Percentiles rank a stretch among this genome's conserved stretches.
Evolutionary conservation across 1,140 invertebrate species (phyloP).

Genomic region (Idris sp.): DNA sequence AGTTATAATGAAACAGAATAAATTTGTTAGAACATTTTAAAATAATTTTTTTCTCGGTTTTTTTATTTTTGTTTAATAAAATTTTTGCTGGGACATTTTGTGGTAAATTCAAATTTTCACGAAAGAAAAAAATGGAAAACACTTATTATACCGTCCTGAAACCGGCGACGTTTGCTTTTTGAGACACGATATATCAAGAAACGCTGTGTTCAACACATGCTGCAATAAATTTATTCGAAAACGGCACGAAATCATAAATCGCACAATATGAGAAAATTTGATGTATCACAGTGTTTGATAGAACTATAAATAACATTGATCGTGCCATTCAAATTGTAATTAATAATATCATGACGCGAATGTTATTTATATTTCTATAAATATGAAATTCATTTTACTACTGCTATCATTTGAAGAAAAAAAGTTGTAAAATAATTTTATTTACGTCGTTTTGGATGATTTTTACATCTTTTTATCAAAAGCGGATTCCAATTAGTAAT

Average conservation of each 20-base stretch:
- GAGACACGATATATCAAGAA: conserved; percentile 44
- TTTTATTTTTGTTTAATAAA: too few relatives aligned
- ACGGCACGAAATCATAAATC: conserved; percentile 46
- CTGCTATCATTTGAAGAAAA: background rate
- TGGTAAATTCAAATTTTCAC: too few relatives aligned
- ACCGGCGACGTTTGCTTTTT: conserved; percentile 42
- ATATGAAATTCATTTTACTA: background rate
- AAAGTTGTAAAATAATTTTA: too few relatives aligned
- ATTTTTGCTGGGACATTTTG: too few relatives aligned
- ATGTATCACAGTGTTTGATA: conserved; percentile 33
- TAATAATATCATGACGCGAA: conserved; percentile 23
- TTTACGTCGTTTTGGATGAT: too few relatives aligned
- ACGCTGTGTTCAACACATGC: conserved; percentile 35
- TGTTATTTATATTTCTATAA: background rate
- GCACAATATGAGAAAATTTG: conserved; percentile 51
- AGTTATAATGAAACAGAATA: too few relatives aligned
- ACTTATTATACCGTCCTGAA: conserved; percentile 23
- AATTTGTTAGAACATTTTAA: too few relatives aligned
- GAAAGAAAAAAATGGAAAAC: background rate
- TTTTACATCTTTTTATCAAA: too few relatives aligned
- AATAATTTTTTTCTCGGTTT: too few relatives aligned
- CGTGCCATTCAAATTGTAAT: conserved; percentile 44
- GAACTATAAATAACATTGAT: conserved; percentile 44
- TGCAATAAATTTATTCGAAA: conserved; percentile 55
- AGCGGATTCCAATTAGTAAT: too few relatives aligned